phyloP scores from a whole-genome alignment of 2,113 vertebrate genomes.

The Acrocephalus kingi region DNA sequence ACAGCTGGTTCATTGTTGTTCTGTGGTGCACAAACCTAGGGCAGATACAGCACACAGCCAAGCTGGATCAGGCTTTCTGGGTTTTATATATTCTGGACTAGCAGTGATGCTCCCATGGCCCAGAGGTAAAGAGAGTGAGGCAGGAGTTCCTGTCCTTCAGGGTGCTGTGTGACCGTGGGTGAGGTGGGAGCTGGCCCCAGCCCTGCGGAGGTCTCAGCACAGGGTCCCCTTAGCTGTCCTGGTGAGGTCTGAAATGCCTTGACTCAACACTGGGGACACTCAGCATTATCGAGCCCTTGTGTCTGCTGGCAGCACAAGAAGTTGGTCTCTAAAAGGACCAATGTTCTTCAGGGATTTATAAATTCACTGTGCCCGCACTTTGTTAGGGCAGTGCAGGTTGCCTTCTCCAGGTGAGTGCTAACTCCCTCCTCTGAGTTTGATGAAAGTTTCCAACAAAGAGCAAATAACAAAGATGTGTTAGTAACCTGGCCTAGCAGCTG shows the following conservation, averaged over 20 bases:
- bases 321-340: accelerated
- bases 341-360: not conserved
- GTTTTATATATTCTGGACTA: not conserved
- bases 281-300: not conserved
- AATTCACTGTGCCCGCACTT: accelerated
- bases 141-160: not conserved
- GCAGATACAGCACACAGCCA: not conserved
- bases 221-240: not conserved
- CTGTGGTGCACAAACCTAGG: not conserved
- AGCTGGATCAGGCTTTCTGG: not conserved
- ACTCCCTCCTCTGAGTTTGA: not conserved
- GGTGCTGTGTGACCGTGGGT: accelerated
- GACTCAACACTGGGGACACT: not conserved
- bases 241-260: not conserved
- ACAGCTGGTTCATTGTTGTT: not conserved
- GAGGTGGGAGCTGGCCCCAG: not conserved
- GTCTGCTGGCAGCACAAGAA: not conserved
- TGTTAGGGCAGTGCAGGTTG: not conserved
- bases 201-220: not conserved
- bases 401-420: not conserved
- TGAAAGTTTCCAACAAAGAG: not conserved
- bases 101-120: not conserved
- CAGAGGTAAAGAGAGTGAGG: not conserved
- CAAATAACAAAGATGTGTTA: not conserved
- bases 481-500: not conserved